These are phyloP conservation scores for Idaea straminata DNA, from an alignment of 2,888 invertebrate species.

Conservation along the genomic window DNA sequence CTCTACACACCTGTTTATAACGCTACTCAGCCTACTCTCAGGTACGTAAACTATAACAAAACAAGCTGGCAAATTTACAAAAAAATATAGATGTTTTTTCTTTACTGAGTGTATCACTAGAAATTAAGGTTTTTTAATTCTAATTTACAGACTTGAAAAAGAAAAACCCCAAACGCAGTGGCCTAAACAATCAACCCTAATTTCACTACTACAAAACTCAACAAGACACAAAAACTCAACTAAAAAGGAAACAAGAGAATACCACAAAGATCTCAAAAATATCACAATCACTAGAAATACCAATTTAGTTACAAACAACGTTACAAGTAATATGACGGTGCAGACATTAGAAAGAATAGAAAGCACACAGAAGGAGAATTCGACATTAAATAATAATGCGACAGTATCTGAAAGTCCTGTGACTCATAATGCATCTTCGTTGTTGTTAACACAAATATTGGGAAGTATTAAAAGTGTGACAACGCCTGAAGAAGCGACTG, in stretches of 20 bases:
- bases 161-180: constrained; percentile 34
- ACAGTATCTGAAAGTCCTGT: constrained; percentile 4
- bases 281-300: neutral
- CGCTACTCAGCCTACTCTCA: constrained; percentile 61
- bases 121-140: neutral
- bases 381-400: constrained; percentile 31
- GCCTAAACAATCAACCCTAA: constrained; percentile 42
- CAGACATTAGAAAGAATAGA: constrained; percentile 21
- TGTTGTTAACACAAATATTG: constrained; percentile 53
- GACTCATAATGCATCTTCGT: constrained; percentile 33
- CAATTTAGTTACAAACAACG: constrained; percentile 11
- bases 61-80: too few relatives aligned
- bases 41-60: constrained; percentile 35
- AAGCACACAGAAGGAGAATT: constrained; percentile 34
- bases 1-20: constrained; percentile 58
- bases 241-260: constrained; percentile 7
- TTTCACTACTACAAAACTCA: constrained; percentile 32
- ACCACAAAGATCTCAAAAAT: neutral
- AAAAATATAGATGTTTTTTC: too few relatives aligned
- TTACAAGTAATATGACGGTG: constrained; percentile 29
- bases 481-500: constrained; percentile 51
- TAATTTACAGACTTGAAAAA: neutral
- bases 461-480: constrained; percentile 52
- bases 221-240: constrained; percentile 31
- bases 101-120: too few relatives aligned